Conservation (phyloP, 2,113 vertebrate genomes). For the Aplodontia rufa region DNA sequence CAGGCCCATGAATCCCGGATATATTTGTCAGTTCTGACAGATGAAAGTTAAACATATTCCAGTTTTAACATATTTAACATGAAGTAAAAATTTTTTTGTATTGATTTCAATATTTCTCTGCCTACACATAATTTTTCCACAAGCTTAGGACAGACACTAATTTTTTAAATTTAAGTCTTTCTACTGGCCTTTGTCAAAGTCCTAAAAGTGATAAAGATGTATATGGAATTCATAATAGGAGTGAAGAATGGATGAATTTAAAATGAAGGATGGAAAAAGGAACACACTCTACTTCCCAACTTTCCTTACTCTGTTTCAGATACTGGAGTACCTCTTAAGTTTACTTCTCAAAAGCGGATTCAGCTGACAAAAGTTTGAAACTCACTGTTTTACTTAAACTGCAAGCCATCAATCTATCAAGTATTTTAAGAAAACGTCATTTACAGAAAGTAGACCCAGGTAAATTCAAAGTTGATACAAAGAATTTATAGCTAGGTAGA, state of each 20-base stretch:
- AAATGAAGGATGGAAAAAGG: not conserved
- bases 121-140: not conserved
- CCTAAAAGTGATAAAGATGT: not conserved
- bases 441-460: not conserved
- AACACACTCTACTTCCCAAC: not conserved
- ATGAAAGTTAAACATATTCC: constrained; percentile 1
- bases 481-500: not conserved
- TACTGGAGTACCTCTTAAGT: not conserved
- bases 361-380: not conserved
- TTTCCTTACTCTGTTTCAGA: not conserved
- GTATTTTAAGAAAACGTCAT: not conserved
- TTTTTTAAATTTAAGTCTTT: not conserved
- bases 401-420: not conserved
- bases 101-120: constrained; percentile 38
- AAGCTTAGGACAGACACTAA: not conserved
- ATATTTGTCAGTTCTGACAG: not conserved
- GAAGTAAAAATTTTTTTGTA: not conserved
- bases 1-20: not conserved
- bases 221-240: no score
- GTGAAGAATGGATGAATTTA: not conserved
- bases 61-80: constrained; percentile 18
- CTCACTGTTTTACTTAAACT: not conserved
- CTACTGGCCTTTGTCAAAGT: not conserved
- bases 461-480: not conserved
- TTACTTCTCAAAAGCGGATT: not conserved